Evolutionary conservation across 2,888 invertebrate genomes (phyloP), one percentile per base, ranked within the genome.

Genomic region (Petrolisthes cinctipes): DNA sequence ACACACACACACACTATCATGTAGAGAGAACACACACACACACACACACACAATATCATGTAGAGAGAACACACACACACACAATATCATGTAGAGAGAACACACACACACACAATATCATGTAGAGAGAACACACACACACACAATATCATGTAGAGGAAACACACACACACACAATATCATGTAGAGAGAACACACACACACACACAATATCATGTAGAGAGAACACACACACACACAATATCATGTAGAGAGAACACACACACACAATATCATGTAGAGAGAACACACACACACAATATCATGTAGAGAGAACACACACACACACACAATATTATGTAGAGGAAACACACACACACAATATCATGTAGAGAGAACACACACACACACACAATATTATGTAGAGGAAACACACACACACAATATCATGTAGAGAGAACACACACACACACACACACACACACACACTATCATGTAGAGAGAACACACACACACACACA

Each of bases 11-110:
- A 73, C 73, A 20, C 73, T 14, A 7, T 14, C 73, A 20, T n/a
- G n/a, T n/a, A 73, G n/a, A 75, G n/a, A 75, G n/a, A 75, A 75
- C 75, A 75, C 75, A 75, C 75, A 75, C 75, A 75, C 75, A 75
- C 75, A 75, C 75, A 75, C 75, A 75, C 75, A 75, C 75, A 75
- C 75, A 75, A 17, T 20, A 17, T 20, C 75, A 75, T 14, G 14
- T 14, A 61, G 7, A 61, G 7, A 61, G 7, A 61, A 61, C 73
- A 73, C 73, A 73, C 17, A 14, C 73, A 20, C 20, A 20, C n/a
- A n/a, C n/a, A 73, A 6, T 11, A 5, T 14, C 73, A 73, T n/a
- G n/a, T n/a, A 73, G 11, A 20, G 11, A 73, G 11, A 73, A 20
- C 73, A 73, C 73, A 73, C 73, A 73, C 73, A 73, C 73, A 73